Base-by-base conservation (phyloP, 2,888 invertebrate genomes). In the Caenorhabditis sp. region DNA sequence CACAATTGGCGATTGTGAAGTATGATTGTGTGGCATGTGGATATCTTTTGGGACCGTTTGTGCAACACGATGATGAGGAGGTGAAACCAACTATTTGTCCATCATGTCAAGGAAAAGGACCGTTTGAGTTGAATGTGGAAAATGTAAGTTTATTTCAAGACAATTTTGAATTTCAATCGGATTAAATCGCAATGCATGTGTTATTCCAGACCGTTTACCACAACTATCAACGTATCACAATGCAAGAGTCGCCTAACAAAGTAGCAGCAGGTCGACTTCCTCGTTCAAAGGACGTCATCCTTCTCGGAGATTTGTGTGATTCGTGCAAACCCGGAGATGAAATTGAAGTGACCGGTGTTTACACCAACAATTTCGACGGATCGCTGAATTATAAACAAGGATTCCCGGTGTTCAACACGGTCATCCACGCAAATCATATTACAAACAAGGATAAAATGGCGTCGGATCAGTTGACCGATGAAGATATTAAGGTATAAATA, bases 301-400 rank as follows among this genome's bases (percentile, higher is more conserved):
- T 99, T 60, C 88, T 97, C 36, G 93, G 95, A 0, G 99, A 99
- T 90, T 90, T 99, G 10, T 97, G 97, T 83, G 99, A 99, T 89
- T 91, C 93, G 3, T 97, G 96, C 89, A 97, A 97, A 88, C 99
- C 99, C 0, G 99, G 99, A 0, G 99, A 99, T 88, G 99, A 99
- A 89, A 92, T 99, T 26, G 97, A 91, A 84, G 83, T 91, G 67
- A 91, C 90, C 1, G 97, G 97, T 2, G 92, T 97, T 63, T 99
- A 99, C 88, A 95, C 95, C 0, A 97, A 97, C 88, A 97, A 93
- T 88, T 99, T 97, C 87, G 97, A 99, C 88, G 96, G 97, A 0
- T 95, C 97, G 0, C 90, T 99, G 23, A 99, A 99, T 88, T 94
- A 94, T 27, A 94, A 94, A 85, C 90, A 91, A 82, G 91, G 99